phyloP scores from a whole-genome alignment of 2,113 vertebrate genomes.

The Trogon surrucura region DNA sequence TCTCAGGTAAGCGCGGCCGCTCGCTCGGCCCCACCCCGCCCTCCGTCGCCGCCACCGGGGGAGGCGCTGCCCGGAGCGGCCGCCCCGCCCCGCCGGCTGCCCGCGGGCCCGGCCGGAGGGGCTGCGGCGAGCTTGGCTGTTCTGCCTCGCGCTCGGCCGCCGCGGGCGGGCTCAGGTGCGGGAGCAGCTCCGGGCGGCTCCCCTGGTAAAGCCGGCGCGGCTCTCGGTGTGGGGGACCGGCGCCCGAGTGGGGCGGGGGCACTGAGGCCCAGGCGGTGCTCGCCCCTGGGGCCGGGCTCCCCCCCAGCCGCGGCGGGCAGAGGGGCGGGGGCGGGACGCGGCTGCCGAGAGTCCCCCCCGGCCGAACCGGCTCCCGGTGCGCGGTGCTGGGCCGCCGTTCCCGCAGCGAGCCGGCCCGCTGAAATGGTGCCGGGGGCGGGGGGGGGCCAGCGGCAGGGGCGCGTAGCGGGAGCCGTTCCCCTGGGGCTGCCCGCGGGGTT shows the following conservation, averaged over 20 bases:
- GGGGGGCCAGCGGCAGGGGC: too few relatives aligned
- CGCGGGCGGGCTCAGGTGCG: background rate
- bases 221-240: background rate
- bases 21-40: too few relatives aligned
- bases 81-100: too few relatives aligned
- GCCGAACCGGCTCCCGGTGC: fast-evolving
- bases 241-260: background rate
- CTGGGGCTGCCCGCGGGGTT: background rate
- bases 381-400: background rate
- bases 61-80: too few relatives aligned
- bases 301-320: background rate
- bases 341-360: fast-evolving
- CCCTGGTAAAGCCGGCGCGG: background rate
- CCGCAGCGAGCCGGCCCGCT: too few relatives aligned
- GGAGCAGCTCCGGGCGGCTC: background rate
- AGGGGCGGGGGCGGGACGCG: background rate
- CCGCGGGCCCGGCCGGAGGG: too few relatives aligned
- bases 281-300: background rate
- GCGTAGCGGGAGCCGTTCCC: too few relatives aligned
- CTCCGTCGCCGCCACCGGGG: too few relatives aligned
- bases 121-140: too few relatives aligned
- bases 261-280: background rate
- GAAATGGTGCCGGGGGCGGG: too few relatives aligned
- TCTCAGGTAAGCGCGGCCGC: too few relatives aligned
- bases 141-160: background rate